phyloP scores from a whole-genome alignment of 2,797 vertebrate species.

The Stomatorhinus walkeri region DNA sequence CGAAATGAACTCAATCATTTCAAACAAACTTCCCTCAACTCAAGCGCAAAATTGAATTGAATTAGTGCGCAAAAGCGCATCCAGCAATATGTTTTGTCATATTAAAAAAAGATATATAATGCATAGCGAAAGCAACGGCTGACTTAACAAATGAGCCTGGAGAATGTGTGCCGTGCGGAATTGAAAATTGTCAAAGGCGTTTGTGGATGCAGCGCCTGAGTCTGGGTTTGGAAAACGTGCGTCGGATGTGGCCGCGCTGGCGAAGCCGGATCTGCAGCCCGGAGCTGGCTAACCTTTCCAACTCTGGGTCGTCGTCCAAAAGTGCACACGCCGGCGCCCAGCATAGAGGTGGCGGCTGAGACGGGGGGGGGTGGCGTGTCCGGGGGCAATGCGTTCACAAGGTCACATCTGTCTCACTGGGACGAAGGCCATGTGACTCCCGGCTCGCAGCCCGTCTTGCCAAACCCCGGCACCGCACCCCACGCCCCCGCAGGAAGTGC shows the following conservation, averaged over 20 bases:
- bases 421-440: neutral
- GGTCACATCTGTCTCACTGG: constrained; percentile 61
- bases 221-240: neutral
- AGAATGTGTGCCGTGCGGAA: neutral
- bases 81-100: neutral
- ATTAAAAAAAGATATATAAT: neutral
- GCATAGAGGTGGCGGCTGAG: constrained; percentile 39
- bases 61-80: neutral
- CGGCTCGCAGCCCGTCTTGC: constrained; percentile 48
- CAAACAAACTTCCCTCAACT: neutral
- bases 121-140: neutral
- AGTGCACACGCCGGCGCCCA: constrained; percentile 43
- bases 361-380: constrained; percentile 37
- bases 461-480: constrained; percentile 32
- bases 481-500: too few relatives aligned
- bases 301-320: constrained; percentile 52
- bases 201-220: neutral
- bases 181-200: neutral
- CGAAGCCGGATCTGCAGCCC: constrained; percentile 13
- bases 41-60: neutral
- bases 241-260: neutral
- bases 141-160: neutral
- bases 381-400: constrained; percentile 54
- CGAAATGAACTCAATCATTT: neutral
- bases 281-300: constrained; percentile 20